phyloP scores from a whole-genome alignment of 37 sponge, comb jelly and placozoan species.

The Tethya wilhelma region DNA sequence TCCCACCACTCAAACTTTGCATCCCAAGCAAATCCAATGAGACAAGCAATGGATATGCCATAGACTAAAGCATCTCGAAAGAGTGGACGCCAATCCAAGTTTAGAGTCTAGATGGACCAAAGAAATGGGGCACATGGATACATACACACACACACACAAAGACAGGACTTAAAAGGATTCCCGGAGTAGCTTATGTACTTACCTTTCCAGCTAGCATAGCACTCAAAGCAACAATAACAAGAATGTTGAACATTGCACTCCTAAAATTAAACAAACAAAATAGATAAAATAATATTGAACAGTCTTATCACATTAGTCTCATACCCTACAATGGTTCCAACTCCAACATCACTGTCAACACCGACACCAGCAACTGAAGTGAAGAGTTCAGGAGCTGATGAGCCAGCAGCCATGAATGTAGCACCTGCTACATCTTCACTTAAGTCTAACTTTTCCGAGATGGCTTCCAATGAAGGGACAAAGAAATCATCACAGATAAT shows the following conservation, averaged over 20 bases:
- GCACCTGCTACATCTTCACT: constrained; percentile 96
- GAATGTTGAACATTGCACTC: constrained; percentile 91
- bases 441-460: constrained; percentile 82
- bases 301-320: not conserved
- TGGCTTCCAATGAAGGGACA: constrained; percentile 90
- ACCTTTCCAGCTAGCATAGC: constrained; percentile 69
- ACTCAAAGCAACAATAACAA: constrained; percentile 77
- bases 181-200: not conserved
- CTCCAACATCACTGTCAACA: constrained; percentile 79
- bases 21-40: constrained; percentile 81
- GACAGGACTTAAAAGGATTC: not conserved
- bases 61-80: constrained; percentile 79
- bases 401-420: constrained; percentile 97
- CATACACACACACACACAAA: not conserved
- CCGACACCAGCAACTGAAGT: constrained; percentile 86
- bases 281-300: not conserved
- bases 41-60: constrained; percentile 61
- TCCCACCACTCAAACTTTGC: constrained; percentile 75
- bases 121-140: not conserved
- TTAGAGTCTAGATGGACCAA: constrained; percentile 17
- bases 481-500: constrained; percentile 94
- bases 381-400: constrained; percentile 89
- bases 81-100: constrained; percentile 83
- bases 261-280: constrained; percentile 13
- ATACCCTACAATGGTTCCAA: constrained; percentile 91